phyloP scores from a whole-genome alignment of 1,140 invertebrate species.

The Eumaeus atala region DNA sequence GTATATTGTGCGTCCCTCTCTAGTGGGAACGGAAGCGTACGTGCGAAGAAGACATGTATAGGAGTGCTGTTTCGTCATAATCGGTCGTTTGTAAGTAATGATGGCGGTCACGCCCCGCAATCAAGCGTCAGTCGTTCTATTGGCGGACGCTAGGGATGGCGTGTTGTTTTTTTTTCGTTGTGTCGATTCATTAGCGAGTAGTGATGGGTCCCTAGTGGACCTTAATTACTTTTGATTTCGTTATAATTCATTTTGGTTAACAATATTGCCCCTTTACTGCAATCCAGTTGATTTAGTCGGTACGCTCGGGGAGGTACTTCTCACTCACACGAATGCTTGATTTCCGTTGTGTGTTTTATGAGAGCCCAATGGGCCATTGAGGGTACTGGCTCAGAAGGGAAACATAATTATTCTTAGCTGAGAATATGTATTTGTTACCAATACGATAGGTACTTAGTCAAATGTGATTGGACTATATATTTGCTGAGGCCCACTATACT shows the following conservation, averaged over 20 bases:
- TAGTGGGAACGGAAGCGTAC: not conserved
- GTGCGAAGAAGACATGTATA: slow-evolving; percentile 34
- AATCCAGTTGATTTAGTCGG: too few species aligned
- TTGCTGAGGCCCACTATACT: too few species aligned
- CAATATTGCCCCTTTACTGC: too few species aligned
- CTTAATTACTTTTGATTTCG: not conserved
- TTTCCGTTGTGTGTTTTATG: too few species aligned
- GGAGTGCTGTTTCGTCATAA: slow-evolving; percentile 20
- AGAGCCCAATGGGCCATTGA: too few species aligned
- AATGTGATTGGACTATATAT: too few species aligned
- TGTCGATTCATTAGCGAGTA: slow-evolving; percentile 47
- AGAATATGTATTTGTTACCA: too few species aligned
- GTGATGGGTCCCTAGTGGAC: slow-evolving; percentile 16
- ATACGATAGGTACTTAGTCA: too few species aligned
- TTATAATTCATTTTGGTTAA: not conserved
- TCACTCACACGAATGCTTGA: too few species aligned
- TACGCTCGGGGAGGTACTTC: too few species aligned
- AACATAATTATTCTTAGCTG: too few species aligned
- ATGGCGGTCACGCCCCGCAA: slow-evolving; percentile 56
- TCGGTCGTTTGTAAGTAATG: slow-evolving; percentile 47
- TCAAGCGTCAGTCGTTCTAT: slow-evolving; percentile 41
- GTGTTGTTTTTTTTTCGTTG: slow-evolving; percentile 40
- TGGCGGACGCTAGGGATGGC: slow-evolving; percentile 38
- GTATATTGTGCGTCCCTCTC: slow-evolving; percentile 40
- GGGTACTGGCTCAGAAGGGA: too few species aligned